Conservation (phyloP, 2,113 vertebrate genomes). For the pig (Sus scrofa) region T2T-Sscrofa CM000824.6:178942001-178942500, state of each 20-base stretch:
- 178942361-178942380: background rate
- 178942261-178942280: background rate
- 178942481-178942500: background rate
- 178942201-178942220: background rate
- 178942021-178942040: background rate
- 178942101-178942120: background rate
- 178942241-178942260: background rate
- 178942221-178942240: background rate
- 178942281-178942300: background rate
- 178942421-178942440: background rate
- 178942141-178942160: background rate
- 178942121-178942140: background rate
- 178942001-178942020: background rate
- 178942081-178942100: background rate
- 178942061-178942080: conserved; percentile 14
- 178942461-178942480: background rate
- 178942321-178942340: background rate
- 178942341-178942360: background rate
- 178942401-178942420: background rate
- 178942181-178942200: background rate
- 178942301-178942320: background rate
- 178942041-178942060: background rate
- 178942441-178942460: background rate
- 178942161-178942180: conserved; percentile 14
- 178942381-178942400: background rate